Percentiles rank a stretch among this genome's conserved stretches.
phyloP scores from a whole-genome alignment of 2,797 vertebrate genomes.

The Psittacula echo region DNA sequence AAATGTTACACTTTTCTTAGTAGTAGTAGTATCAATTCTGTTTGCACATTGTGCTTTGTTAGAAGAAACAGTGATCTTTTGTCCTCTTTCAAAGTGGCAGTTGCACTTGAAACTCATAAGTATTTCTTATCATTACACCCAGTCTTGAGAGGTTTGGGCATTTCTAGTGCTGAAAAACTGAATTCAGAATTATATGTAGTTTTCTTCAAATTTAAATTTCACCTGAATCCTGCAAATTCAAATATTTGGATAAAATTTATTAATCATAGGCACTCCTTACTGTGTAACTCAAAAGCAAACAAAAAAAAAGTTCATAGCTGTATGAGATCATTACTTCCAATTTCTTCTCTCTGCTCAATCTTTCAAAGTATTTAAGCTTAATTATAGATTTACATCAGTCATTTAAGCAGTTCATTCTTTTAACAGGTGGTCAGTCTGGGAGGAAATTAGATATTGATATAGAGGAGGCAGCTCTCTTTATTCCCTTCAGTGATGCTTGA shows the following conservation, averaged over 20 bases:
- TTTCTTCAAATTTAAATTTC: background rate
- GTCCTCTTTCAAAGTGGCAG: background rate
- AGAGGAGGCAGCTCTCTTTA: background rate
- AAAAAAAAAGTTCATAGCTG: background rate
- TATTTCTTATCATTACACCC: background rate
- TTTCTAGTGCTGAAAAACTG: background rate
- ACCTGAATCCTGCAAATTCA: background rate
- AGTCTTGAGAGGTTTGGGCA: background rate
- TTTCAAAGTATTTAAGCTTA: background rate
- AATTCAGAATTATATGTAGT: background rate
- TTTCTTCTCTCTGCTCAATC: background rate
- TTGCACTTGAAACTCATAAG: background rate
- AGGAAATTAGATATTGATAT: background rate
- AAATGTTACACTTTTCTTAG: background rate
- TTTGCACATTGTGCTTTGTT: background rate
- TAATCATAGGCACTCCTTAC: background rate
- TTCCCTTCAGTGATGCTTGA: background rate
- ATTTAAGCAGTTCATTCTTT: background rate
- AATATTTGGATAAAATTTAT: background rate
- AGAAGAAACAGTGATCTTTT: background rate
- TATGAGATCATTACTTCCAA: background rate
- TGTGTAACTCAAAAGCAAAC: background rate
- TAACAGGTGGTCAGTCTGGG: background rate
- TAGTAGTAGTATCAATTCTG: background rate
- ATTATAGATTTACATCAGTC: background rate